These are phyloP conservation scores for Melinopterus prodromus DNA, from an alignment of 2,888 invertebrate genomes.

Conservation along the genomic window DNA sequence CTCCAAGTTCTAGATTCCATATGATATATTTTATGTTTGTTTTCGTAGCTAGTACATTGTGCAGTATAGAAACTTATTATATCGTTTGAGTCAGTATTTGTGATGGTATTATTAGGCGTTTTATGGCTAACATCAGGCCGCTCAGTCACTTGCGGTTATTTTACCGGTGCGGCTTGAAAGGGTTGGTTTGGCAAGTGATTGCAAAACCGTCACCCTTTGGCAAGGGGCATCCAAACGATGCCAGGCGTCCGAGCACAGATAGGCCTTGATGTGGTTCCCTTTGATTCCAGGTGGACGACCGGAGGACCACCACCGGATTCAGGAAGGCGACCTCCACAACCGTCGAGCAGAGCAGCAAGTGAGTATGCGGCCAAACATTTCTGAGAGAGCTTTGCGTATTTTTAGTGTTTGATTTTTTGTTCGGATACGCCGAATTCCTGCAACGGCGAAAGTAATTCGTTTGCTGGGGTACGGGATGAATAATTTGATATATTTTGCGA, in stretches of 20 bases:
- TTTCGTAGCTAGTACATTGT: background rate
- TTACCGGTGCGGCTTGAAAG: slow-evolving; percentile 40
- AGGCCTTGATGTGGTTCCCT: slow-evolving; percentile 53
- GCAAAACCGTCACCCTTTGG: slow-evolving; percentile 38
- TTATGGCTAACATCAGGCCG: slow-evolving; percentile 31
- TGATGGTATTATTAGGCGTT: slow-evolving; percentile 28
- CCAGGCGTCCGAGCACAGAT: slow-evolving; percentile 39
- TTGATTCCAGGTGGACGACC: slow-evolving; percentile 58
- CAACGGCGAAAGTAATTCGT: too few species aligned
- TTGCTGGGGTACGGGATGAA: too few species aligned
- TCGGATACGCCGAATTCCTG: background rate
- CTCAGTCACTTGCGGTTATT: slow-evolving; percentile 44
- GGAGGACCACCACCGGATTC: slow-evolving; percentile 52
- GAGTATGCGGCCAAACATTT: slow-evolving; percentile 13
- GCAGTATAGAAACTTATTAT: background rate
- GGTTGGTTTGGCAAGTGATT: slow-evolving; percentile 39
- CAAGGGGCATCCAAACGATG: slow-evolving; percentile 41
- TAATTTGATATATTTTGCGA: too few species aligned
- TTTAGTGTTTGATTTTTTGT: slow-evolving; percentile 4
- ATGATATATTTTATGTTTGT: too few species aligned
- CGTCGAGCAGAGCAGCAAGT: slow-evolving; percentile 55
- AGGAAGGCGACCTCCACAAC: slow-evolving; percentile 49
- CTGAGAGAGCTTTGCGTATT: background rate
- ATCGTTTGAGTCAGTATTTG: background rate
- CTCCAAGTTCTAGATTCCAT: too few species aligned